Base-by-base conservation (phyloP, 2,113 vertebrate species). In the Australoheros scitulus region DNA sequence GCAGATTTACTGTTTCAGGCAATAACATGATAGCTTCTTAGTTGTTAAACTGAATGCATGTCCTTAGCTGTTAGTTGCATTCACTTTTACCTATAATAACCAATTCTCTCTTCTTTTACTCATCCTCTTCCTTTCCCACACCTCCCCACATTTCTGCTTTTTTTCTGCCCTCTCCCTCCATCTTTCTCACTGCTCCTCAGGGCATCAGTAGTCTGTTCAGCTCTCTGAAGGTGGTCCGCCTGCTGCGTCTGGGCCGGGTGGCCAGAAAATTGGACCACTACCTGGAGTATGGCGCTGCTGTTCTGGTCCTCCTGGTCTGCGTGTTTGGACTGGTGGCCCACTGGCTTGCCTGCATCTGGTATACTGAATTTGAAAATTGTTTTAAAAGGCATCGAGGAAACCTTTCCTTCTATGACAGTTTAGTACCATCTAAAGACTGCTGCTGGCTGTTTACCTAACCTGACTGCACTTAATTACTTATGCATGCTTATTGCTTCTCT, bases 151-250 rank as follows among this genome's bases (percentile, higher is more conserved):
- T 32, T 9, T 63, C 18, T 75, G 32, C 7, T 47, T 34, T 26
- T 65, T 20, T 18, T 52, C n/a, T 43, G 41, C 9, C n/a, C 22
- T 24, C 41, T 26, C 63, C 22, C 43, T 43, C 10, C 18, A 6
- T 17, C 5, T 24, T 15, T 20, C 24, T 11, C 8, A 18, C 20
- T 11, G 59, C 38, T 64, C 50, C 56, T 14, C 92, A 99, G 98
- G 98, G 98, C 41, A 99, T 99, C 94, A 98, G 97, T 92, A 98
- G 97, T 82, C 96, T 99, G 92, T 99, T 99, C 96, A 99, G 98
- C 91, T 99, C 97, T 18, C 94, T 99, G 77, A 99, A 99, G 92
- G 98, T 99, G 92, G 97, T 99, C 72, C 97, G 98, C 26, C 96
- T 99, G 32, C 95, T 99, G 8, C 96, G 98, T 81, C 93, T 99